Base-by-base conservation (phyloP, 2,888 invertebrate species). In the Trichopria drosophilae region DNA sequence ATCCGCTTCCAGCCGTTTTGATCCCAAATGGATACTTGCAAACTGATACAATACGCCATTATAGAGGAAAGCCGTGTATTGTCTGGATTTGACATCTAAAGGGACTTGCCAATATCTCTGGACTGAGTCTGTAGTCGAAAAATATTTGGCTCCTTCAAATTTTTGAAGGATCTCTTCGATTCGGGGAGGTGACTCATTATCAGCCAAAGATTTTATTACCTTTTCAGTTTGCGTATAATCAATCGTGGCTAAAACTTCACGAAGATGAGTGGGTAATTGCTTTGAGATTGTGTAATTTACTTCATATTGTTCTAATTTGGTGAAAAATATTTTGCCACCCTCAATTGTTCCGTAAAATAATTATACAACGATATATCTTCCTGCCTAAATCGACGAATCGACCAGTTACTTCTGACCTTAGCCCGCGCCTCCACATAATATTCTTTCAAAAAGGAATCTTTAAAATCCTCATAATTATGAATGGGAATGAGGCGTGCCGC, bases 171-270 rank as follows among this genome's bases (percentile, higher is more conserved):
- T 15, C 10, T 62, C 61, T 6, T 28, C 24, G n/a, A 51, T 51
- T 4, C 53, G 10, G 0, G 61, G 62, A 6, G 59, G 54, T 15
- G 60, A 48, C 36, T 68, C 68, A 10, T 62, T 53, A 43, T 69
- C 68, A 4, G 36, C 7, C 9, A 45, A 13, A 9, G 45, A 20
- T 10, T 36, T 26, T 13, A 23, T 16, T 23, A 45, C 28, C 20
- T 13, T 10, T 28, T 34, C 19, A 3, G 34, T 45, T 13, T 45
- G 28, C 4, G 28, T 6, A 19, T 35, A 45, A 28, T 45, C 36
- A 3, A 45, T 36, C 10, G 28, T 12, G 3, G 16, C 36, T 18
- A 45, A 28, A 2, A 19, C 37, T 26, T 45, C 36, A 16, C 26
- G 34, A 3, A 16, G 35, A n/a, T 35, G 13, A 9, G 16, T 26